A percentile compares a stretch with the other conserved stretches of the same genome.
phyloP scores from a whole-genome alignment of 2,113 vertebrate species.

The Solenodon paradoxus region DNA sequence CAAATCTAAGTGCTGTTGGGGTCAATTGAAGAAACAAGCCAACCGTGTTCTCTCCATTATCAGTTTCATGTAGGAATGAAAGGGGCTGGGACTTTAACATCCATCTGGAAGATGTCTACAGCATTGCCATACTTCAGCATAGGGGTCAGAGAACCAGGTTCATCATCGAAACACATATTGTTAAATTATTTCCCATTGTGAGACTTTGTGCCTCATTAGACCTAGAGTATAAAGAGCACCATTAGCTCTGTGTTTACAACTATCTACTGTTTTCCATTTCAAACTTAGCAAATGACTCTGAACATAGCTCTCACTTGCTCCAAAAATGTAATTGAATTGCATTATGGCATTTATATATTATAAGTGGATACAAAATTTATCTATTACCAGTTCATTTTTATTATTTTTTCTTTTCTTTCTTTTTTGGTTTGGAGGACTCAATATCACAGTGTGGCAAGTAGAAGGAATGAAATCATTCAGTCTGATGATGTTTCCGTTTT shows the following conservation, averaged over 20 bases:
- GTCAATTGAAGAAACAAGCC: constrained; percentile 21
- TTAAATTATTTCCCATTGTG: constrained; percentile 46
- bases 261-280: constrained; percentile 52
- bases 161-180: constrained; percentile 50
- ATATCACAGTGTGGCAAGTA: neutral
- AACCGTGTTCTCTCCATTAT: neutral
- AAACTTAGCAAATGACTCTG: constrained; percentile 38
- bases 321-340: constrained; percentile 39
- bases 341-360: constrained; percentile 38
- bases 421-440: neutral
- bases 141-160: constrained; percentile 20
- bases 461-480: neutral
- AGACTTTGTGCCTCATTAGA: constrained; percentile 32
- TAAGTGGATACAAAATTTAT: constrained; percentile 15
- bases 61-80: neutral
- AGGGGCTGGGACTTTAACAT: neutral
- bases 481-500: neutral
- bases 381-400: neutral
- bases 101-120: constrained; percentile 25
- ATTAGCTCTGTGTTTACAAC: constrained; percentile 40
- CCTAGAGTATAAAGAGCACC: neutral
- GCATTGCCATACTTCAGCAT: neutral
- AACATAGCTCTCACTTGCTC: constrained; percentile 28
- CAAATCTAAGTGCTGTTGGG: neutral
- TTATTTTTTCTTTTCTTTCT: too few relatives aligned